A percentile compares a stretch with the other conserved stretches of the same genome.
These are phyloP conservation scores for Drosophila virilis DNA, from an alignment of 1,140 invertebrate species.

Conservation along the genomic window DNA sequence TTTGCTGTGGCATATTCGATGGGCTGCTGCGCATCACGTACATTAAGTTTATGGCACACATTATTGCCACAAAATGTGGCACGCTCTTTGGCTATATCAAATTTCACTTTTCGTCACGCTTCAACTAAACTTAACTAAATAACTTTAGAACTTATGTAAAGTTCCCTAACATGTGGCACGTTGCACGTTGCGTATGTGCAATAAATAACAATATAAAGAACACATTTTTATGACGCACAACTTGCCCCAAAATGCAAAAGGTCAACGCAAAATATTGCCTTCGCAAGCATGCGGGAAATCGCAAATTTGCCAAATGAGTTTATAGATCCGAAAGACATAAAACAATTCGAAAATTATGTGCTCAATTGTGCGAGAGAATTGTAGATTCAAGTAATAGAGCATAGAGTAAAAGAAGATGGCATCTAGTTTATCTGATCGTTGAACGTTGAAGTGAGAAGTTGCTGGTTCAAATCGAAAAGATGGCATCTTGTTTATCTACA, in stretches of 20 bases:
- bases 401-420: too few species aligned
- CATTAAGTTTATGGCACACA: slow-evolving; percentile 21
- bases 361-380: too few species aligned
- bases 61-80: slow-evolving; percentile 1
- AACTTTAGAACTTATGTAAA: slow-evolving; percentile 6
- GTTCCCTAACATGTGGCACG: neutral
- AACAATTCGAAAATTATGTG: neutral
- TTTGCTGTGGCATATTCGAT: neutral
- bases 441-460: too few species aligned
- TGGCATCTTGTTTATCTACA: too few species aligned
- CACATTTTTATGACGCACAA: slow-evolving; percentile 13
- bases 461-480: too few species aligned
- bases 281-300: neutral
- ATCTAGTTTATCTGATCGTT: too few species aligned
- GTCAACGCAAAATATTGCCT: neutral
- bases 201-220: slow-evolving; percentile 30
- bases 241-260: neutral
- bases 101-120: slow-evolving; percentile 6
- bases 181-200: slow-evolving; percentile 43
- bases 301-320: neutral
- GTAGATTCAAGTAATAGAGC: too few species aligned
- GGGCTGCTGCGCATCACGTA: slow-evolving; percentile 4
- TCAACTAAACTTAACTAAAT: slow-evolving; percentile 5
- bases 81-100: neutral
- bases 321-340: neutral